Evolutionary conservation across 2,113 vertebrate genomes (phyloP).

Genomic region (Orientallactaga bullata): DNA sequence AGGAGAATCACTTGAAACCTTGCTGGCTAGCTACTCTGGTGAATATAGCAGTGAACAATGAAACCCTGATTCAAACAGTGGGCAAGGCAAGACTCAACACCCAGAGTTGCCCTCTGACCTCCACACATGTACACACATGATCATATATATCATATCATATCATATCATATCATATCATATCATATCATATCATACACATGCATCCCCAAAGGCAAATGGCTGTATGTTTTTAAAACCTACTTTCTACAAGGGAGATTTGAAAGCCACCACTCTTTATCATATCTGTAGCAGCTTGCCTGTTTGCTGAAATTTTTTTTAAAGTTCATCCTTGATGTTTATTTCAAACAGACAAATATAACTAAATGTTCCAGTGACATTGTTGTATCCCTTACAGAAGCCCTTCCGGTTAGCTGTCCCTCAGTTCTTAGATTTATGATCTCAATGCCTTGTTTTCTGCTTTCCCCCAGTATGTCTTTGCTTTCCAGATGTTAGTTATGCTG

Average conservation of each 20-base stretch:
- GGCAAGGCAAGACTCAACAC: too few relatives aligned
- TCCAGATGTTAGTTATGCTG: background rate
- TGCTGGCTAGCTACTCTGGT: too few relatives aligned
- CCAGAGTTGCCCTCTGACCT: too few relatives aligned
- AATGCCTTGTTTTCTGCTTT: conserved; percentile 1
- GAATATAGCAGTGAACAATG: too few relatives aligned
- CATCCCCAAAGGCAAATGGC: too few relatives aligned
- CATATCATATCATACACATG: too few relatives aligned
- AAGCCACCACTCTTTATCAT: background rate
- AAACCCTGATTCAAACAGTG: too few relatives aligned
- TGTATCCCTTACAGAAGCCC: background rate
- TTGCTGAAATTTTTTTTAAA: background rate
- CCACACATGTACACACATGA: too few relatives aligned
- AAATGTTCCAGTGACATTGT: background rate
- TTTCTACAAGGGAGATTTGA: background rate
- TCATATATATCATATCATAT: too few relatives aligned
- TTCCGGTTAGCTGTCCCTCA: background rate
- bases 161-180: too few relatives aligned
- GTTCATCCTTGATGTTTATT: conserved; percentile 22
- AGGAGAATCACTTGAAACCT: too few relatives aligned
- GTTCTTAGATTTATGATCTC: conserved; percentile 10
- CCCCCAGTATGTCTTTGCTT: background rate
- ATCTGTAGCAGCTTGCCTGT: background rate
- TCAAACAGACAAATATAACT: background rate
- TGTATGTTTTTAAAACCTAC: conserved; percentile 9